Base-by-base conservation (phyloP, 2,113 vertebrate species). In the Eptatretus burgeri region DNA sequence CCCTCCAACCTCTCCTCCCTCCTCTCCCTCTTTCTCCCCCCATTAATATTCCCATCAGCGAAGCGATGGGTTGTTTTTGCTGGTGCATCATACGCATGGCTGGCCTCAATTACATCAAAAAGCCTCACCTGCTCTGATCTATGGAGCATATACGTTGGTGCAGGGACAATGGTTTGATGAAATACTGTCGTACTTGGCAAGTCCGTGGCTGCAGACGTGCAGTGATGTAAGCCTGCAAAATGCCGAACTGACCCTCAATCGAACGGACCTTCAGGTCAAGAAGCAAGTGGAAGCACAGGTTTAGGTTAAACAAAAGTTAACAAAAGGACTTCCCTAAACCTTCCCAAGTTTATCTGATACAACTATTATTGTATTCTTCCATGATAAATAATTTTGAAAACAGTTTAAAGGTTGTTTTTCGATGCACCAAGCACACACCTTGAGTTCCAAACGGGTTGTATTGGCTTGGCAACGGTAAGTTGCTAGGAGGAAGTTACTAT, bases 401-500 rank as follows among this genome's bases (percentile, higher is more conserved):
- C 27, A 41, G 27, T 41, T 41, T 5, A 41, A 41, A 41, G 27
- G 27, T 3, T 41, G 3, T 3, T 41, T 41, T 41, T 41, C 3
- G 27, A 41, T 41, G 27, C 27, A 41, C 7, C 7, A 3, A 41
- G 27, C 27, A 12, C 56, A 74, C 79, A 89, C 91, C 85, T 94
- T 95, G 50, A 98, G 79, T 68, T 98, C 87, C 64, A 94, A 78
- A 68, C 91, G 78, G 2, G 81, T 95, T 13, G 85, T 98, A 68
- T 98, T 93, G 67, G 86, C 85, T 70, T 95, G 87, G 74, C 91
- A 98, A 69, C 89, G 78, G 67, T 95, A 98, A 11, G 89, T 98
- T 18, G 85, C 87, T 51, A 98, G 78, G 63, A 98, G 82, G 66
- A 93, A 98, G 73, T 91, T 98, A 66, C 81, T 85, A 68, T 79